Evolutionary conservation across 2,113 vertebrate species (phyloP).

Genomic region (Pelvicachromis taeniatus): DNA sequence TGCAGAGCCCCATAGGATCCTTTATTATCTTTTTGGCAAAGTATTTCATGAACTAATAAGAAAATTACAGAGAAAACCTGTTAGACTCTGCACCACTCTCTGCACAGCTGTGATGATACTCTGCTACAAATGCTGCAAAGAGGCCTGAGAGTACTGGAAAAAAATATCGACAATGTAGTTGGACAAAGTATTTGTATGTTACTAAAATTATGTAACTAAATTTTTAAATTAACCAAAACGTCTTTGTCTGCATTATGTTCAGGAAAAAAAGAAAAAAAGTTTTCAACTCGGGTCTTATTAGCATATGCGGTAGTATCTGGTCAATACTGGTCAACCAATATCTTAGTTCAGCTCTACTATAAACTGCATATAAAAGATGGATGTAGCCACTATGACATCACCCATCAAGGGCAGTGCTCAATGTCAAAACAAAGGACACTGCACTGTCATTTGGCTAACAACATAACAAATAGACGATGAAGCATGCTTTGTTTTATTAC

Average conservation of each 20-base stretch:
- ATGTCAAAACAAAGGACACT: neutral
- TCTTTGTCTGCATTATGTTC: too few relatives aligned
- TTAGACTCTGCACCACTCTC: neutral
- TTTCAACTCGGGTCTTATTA: neutral
- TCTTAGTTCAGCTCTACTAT: neutral
- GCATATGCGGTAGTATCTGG: neutral
- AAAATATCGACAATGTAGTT: too few relatives aligned
- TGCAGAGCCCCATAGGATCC: neutral
- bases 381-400: neutral
- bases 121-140: too few relatives aligned
- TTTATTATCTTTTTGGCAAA: neutral
- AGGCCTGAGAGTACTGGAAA: too few relatives aligned
- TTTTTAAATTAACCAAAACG: too few relatives aligned
- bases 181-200: too few relatives aligned
- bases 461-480: neutral
- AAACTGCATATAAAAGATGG: neutral
- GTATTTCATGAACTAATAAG: neutral
- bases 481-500: neutral
- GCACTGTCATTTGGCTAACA: neutral
- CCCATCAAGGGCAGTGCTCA: neutral
- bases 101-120: too few relatives aligned
- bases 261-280: rapidly evolving
- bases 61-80: neutral
- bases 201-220: too few relatives aligned
- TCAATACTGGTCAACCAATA: neutral